A percentile compares a stretch with the other conserved stretches of the same genome.
These are phyloP conservation scores for Platichthys flesus DNA, from an alignment of 2,113 vertebrate species.

Conservation along the genomic window DNA sequence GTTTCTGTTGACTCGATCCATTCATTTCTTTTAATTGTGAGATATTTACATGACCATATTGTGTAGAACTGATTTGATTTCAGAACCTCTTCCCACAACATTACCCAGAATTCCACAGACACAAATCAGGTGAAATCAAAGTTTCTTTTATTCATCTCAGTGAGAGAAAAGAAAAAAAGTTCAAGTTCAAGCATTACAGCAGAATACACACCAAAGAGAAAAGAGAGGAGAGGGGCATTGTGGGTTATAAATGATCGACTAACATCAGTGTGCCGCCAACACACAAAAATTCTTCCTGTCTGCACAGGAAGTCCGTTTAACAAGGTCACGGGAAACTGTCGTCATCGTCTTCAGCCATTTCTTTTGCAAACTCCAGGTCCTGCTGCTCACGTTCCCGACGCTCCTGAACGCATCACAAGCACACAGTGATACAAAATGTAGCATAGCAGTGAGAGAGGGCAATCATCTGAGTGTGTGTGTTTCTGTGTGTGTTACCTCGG, in stretches of 20 bases:
- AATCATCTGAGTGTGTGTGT: background rate
- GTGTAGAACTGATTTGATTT: too few species aligned
- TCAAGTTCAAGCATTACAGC: slow-evolving; percentile 5
- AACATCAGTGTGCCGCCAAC: background rate
- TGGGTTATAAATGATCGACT: slow-evolving; percentile 46
- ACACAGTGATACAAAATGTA: too few species aligned
- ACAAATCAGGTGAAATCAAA: slow-evolving; percentile 36
- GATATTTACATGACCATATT: too few species aligned
- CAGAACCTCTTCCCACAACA: too few species aligned
- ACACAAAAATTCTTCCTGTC: slow-evolving; percentile 34
- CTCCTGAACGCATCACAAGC: slow-evolving; percentile 81
- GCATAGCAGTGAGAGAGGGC: too few species aligned
- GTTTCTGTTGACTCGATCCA: too few species aligned
- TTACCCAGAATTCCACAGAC: background rate
- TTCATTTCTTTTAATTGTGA: too few species aligned
- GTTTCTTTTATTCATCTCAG: slow-evolving; percentile 47
- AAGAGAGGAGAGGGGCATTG: slow-evolving; percentile 22
- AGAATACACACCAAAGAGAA: slow-evolving; percentile 10
- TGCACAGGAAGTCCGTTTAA: slow-evolving; percentile 21
- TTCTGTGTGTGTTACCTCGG: slow-evolving; percentile 85
- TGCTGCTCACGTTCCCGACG: slow-evolving; percentile 97
- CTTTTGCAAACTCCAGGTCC: slow-evolving; percentile 98
- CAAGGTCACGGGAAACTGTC: slow-evolving; percentile 93
- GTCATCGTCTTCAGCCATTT: slow-evolving; percentile 97
- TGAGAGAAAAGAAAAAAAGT: slow-evolving; percentile 10